phyloP scores from a whole-genome alignment of 2,888 invertebrate genomes.

The Leuctra nigra region DNA sequence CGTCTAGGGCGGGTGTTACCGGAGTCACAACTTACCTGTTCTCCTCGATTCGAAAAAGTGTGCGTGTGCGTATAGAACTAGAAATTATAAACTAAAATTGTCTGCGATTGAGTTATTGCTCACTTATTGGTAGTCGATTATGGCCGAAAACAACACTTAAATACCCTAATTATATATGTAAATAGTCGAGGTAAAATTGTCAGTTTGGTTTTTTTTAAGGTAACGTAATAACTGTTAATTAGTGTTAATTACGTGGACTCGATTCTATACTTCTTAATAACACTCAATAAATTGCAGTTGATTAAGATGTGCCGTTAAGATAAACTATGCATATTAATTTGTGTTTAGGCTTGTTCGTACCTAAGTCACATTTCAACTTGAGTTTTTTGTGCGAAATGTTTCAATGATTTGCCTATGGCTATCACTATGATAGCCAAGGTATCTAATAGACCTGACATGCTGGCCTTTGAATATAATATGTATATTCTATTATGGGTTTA shows the following conservation, averaged over 20 bases:
- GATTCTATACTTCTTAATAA: slow-evolving; percentile 7
- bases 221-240: slow-evolving; percentile 7
- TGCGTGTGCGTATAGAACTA: not conserved
- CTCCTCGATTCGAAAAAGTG: not conserved
- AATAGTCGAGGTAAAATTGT: slow-evolving; percentile 5
- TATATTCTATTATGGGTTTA: too few relatives aligned
- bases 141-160: not conserved
- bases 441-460: too few relatives aligned
- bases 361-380: too few relatives aligned
- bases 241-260: not conserved
- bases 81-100: not conserved
- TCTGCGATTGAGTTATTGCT: not conserved
- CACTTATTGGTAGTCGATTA: not conserved
- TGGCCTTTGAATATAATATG: too few relatives aligned
- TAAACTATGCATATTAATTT: slow-evolving; percentile 12
- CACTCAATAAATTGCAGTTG: slow-evolving; percentile 1
- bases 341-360: too few relatives aligned
- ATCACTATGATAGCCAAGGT: too few relatives aligned
- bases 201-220: slow-evolving; percentile 1
- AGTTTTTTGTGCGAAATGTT: too few relatives aligned
- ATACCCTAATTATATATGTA: slow-evolving; percentile 15
- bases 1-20: slow-evolving; percentile 7
- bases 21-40: not conserved
- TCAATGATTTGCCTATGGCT: too few relatives aligned
- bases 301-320: slow-evolving; percentile 10